Evolutionary conservation across 1,140 invertebrate species (phyloP), one percentile per base, ranked within the genome.

Genomic region (Psilanteris sp.): DNA sequence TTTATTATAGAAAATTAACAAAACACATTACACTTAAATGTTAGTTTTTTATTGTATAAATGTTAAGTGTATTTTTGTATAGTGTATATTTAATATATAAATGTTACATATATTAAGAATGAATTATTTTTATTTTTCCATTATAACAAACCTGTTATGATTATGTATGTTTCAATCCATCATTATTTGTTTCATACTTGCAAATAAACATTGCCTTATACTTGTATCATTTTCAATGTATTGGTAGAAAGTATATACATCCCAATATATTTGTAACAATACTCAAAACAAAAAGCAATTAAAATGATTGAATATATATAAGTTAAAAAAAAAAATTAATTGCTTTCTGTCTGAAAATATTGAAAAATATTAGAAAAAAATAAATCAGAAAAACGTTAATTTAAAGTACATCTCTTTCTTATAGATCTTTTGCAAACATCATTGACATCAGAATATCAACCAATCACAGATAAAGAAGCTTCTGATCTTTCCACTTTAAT

Each of bases 401-500:
- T n/a, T n/a, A n/a, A n/a, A n/a, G n/a, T 44, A 4, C 34, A 78
- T 31, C 14, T 37, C 46, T 26, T 29, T 54, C 37, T 43, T 62
- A 44, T 50, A 86, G 86, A 87, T 64, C 68, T 88, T 48, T 54
- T 87, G 34, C 73, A 83, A 66, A 83, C 83, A 9, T 66, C 71
- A 9, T 15, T 75, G 11, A 48, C 79, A 59, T 79, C 91, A 44
- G 94, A 96, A 82, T 96, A 95, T 85, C 94, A 96, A 82, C 94
- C 94, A 4, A 90, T 97, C 24, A 95, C 95, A 1, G 91, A 94
- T 41, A 93, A 94, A 82, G 96, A 98, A 88, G 91, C 92, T 59
- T 70, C 84, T 11, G 94, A 95, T 85, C 89, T 96, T 9, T 91
- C 93, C 59, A 85, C 89, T 34, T 84, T 96, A 15, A 92, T 96